Percentiles rank a stretch among this genome's conserved stretches.
Conservation (phyloP, 2,888 invertebrate genomes). For the Parthenolecanium corni region DNA sequence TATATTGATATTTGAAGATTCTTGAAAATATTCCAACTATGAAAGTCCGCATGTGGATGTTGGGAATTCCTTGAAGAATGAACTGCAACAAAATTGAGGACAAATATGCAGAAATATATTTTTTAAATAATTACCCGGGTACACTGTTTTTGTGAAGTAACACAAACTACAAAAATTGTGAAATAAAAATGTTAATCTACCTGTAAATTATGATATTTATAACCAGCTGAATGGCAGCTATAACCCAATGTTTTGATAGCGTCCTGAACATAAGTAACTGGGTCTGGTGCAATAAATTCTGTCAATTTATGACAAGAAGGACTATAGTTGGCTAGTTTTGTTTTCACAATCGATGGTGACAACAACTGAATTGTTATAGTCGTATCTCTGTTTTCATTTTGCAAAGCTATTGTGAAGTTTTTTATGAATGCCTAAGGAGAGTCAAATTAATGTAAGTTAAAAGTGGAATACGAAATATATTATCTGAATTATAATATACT, state of each 20-base stretch:
- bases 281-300: conserved; percentile 48
- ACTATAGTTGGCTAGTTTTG: conserved; percentile 31
- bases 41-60: too few species aligned
- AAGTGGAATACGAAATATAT: too few species aligned
- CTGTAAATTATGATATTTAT: conserved; percentile 55
- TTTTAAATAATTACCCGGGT: conserved; percentile 77
- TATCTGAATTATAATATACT: too few species aligned
- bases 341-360: neutral
- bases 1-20: too few species aligned
- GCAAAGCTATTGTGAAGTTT: neutral
- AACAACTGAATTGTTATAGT: neutral
- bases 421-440: neutral
- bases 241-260: conserved; percentile 61
- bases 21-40: too few species aligned
- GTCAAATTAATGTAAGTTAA: too few species aligned
- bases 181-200: too few species aligned
- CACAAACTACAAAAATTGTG: too few species aligned
- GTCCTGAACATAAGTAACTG: conserved; percentile 56
- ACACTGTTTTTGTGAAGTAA: conserved; percentile 80
- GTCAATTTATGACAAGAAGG: conserved; percentile 41
- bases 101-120: too few species aligned
- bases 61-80: too few species aligned
- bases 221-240: conserved; percentile 57
- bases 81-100: too few species aligned
- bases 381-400: neutral